Conservation (phyloP, 2,888 invertebrate genomes). For the Pseudanteris insignis region DNA sequence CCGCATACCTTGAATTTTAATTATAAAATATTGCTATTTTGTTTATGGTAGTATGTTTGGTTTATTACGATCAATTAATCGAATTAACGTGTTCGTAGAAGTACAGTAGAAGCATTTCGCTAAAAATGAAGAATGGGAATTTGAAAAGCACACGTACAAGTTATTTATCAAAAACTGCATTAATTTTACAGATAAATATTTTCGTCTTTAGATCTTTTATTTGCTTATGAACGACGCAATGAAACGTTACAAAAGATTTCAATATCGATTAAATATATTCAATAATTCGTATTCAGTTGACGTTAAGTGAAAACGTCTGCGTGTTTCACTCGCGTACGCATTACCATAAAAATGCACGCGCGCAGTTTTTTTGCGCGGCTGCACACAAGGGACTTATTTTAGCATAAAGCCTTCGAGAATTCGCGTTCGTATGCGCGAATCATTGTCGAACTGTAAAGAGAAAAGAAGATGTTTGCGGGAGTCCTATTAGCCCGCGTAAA, state of each 20-base stretch:
- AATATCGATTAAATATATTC: constrained; percentile 15
- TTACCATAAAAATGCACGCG: constrained; percentile 19
- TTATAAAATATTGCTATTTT: too few species aligned
- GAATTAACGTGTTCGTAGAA: too few species aligned
- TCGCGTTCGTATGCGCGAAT: constrained; percentile 28
- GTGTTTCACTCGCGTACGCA: constrained; percentile 1
- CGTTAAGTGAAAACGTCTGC: constrained; percentile 24
- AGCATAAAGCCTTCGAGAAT: constrained; percentile 19
- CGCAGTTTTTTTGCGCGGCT: constrained; percentile 13
- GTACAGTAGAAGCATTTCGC: too few species aligned
- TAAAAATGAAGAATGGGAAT: too few species aligned
- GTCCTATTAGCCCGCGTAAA: constrained; percentile 36
- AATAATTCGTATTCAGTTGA: constrained; percentile 23
- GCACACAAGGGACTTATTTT: constrained; percentile 29
- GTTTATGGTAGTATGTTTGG: too few species aligned
- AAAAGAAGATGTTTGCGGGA: constrained; percentile 35
- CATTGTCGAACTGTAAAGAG: constrained; percentile 35
- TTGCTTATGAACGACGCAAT: too few species aligned
- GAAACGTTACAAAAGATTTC: not conserved
- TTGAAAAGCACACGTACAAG: not conserved
- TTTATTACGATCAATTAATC: too few species aligned
- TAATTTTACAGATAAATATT: too few species aligned
- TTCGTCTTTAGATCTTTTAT: too few species aligned
- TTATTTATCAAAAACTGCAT: too few species aligned
- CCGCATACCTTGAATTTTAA: too few species aligned